Conservation (phyloP, 2,797 vertebrate species). For the Chelmon rostratus region DNA sequence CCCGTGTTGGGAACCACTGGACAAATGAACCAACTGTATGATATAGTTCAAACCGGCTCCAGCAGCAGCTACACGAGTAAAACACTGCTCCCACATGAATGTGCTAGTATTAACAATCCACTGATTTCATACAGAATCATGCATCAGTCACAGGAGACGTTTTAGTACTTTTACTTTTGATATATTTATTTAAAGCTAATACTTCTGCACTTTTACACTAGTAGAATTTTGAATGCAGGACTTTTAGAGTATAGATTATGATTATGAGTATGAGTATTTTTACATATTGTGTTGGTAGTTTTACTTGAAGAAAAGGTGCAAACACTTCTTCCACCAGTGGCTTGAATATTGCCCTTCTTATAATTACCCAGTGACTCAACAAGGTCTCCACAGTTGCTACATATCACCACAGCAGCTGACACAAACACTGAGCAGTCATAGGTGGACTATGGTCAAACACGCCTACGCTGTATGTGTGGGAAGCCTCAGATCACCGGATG, state of each 20-base stretch:
- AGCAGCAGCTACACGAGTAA: not conserved
- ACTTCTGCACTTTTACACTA: not conserved
- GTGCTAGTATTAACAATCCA: not conserved
- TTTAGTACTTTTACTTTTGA: not conserved
- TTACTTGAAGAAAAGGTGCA: not conserved
- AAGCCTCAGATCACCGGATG: no score
- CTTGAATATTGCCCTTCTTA: no score
- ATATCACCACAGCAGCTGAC: constrained; percentile 36
- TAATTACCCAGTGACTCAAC: not conserved
- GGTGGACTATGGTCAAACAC: constrained; percentile 1
- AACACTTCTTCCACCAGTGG: not conserved
- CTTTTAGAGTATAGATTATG: not conserved
- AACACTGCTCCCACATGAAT: no score
- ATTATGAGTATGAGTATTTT: not conserved
- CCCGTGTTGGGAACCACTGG: not conserved
- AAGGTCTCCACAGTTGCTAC: not conserved
- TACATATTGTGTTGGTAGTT: not conserved
- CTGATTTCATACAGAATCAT: not conserved
- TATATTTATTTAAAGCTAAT: not conserved
- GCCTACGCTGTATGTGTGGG: not conserved
- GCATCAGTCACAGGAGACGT: not conserved
- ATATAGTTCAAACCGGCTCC: not conserved
- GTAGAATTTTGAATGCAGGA: not conserved
- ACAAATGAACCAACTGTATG: not conserved
- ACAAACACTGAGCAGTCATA: constrained; percentile 33